Conservation (phyloP, 2,797 vertebrate species). For the Malacoctenus gilli region DNA sequence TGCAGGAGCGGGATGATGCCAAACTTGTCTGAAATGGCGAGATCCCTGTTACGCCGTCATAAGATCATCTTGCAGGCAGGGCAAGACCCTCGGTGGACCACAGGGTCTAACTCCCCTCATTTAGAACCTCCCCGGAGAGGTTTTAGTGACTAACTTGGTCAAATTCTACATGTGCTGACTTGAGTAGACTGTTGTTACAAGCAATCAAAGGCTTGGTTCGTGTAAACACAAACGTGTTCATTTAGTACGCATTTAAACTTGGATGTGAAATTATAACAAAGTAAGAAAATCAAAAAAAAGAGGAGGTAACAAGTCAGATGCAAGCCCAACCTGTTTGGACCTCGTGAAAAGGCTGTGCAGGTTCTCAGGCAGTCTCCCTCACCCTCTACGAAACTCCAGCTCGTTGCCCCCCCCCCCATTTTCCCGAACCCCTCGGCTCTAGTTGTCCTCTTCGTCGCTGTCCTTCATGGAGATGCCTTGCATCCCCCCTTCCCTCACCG, state of each 20-base stretch:
- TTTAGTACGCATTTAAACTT: conserved; percentile 10
- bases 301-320: conserved; percentile 6
- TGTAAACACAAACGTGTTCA: conserved; percentile 10
- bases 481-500: conserved; percentile 94
- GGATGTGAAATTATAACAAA: conserved; percentile 24
- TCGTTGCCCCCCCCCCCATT: too few species aligned
- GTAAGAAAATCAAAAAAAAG: conserved; percentile 32
- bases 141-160: too few species aligned
- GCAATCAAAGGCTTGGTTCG: background rate
- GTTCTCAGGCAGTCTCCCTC: conserved; percentile 32
- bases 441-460: conserved; percentile 94
- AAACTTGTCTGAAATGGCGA: too few species aligned
- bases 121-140: too few species aligned
- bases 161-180: too few species aligned
- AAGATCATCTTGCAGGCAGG: too few species aligned
- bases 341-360: conserved; percentile 35
- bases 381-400: conserved; percentile 19
- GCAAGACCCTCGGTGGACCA: too few species aligned
- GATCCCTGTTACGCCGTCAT: too few species aligned
- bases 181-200: too few species aligned
- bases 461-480: conserved; percentile 99
- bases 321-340: conserved; percentile 24
- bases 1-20: background rate
- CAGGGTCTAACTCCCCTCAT: too few species aligned
- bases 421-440: conserved; percentile 78